phyloP scores from a whole-genome alignment of 2,888 invertebrate genomes.

The Nephrocerus scutellatus region DNA sequence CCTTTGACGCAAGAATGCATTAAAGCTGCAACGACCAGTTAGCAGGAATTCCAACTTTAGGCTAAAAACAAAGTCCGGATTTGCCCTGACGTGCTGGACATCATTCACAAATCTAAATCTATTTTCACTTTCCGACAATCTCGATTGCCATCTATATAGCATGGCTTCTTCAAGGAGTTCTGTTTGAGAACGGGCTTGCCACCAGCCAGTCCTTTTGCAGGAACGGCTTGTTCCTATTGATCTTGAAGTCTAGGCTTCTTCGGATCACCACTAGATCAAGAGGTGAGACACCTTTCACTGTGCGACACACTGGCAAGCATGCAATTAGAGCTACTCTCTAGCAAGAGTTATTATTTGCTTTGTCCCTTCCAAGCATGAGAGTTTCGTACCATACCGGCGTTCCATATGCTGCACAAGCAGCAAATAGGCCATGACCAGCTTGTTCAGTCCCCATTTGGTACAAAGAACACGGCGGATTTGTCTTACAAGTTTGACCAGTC shows the following conservation, averaged over 20 bases:
- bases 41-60: conserved; percentile 1
- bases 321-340: conserved; percentile 8
- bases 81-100: no score
- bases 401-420: conserved; percentile 14
- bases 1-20: no score
- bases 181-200: no score
- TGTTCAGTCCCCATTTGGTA: not conserved
- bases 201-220: no score
- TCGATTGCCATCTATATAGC: no score
- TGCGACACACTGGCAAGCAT: conserved; percentile 13
- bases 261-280: conserved; percentile 8
- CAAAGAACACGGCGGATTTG: not conserved
- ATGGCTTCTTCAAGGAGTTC: no score
- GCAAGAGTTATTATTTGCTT: not conserved
- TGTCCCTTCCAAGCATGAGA: not conserved
- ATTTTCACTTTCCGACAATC: no score
- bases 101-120: no score
- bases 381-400: conserved; percentile 9
- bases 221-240: conserved; percentile 5
- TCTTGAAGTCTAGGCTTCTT: conserved; percentile 3
- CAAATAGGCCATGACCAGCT: conserved; percentile 13
- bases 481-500: not conserved
- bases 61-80: conserved; percentile 1
- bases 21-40: no score
- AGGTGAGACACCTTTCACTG: conserved; percentile 10